Percentiles rank a stretch among this genome's conserved stretches.
Conservation (phyloP, 2,888 invertebrate species). For the Euclidia mi region DNA sequence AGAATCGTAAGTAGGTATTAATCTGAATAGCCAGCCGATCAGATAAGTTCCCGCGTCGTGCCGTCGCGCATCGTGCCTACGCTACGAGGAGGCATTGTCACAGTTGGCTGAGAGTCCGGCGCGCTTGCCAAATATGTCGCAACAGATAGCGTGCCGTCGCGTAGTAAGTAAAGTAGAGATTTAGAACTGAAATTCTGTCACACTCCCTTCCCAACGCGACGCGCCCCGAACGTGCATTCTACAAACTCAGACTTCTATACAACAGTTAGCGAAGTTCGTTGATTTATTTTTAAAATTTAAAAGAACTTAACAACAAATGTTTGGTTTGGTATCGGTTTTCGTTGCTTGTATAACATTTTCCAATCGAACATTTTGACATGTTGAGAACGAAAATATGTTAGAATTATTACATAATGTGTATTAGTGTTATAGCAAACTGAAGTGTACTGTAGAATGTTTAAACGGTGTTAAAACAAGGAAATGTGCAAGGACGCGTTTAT, state of each 20-base stretch:
- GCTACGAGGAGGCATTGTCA: conserved; percentile 73
- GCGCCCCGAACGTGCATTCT: conserved; percentile 45
- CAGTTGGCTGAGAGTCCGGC: conserved; percentile 80
- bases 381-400: conserved; percentile 25
- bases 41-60: conserved; percentile 62
- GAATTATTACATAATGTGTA: neutral
- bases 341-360: conserved; percentile 37
- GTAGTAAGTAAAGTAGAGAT: conserved; percentile 60
- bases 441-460: too few species aligned
- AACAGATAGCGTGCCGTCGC: conserved; percentile 72
- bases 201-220: conserved; percentile 58
- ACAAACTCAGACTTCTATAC: conserved; percentile 43
- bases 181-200: conserved; percentile 79
- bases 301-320: conserved; percentile 58
- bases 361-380: conserved; percentile 37
- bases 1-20: conserved; percentile 67
- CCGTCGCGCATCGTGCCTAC: conserved; percentile 16
- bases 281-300: conserved; percentile 72
- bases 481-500: conserved; percentile 41
- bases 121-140: conserved; percentile 87
- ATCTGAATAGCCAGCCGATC: conserved; percentile 69
- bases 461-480: conserved; percentile 36
- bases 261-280: conserved; percentile 51
- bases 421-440: too few species aligned
- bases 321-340: conserved; percentile 32